Conservation (phyloP, 2,888 invertebrate genomes). For the Sicus ferrugineus region DNA sequence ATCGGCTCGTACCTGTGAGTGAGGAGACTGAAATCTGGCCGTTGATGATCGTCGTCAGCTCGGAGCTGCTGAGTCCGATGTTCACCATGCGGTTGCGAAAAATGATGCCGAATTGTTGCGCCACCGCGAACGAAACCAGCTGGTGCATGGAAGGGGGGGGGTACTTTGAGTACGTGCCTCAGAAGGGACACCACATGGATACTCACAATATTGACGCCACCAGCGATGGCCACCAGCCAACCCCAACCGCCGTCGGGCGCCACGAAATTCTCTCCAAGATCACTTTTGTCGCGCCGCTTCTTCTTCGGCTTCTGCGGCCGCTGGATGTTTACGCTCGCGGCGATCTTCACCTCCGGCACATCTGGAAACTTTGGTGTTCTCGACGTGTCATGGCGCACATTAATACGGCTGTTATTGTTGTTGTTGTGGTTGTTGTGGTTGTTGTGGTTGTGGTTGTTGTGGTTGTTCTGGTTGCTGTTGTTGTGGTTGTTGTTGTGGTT, state of each 20-base stretch:
- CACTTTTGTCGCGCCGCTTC: constrained; percentile 60
- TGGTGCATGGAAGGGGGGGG: too few species aligned
- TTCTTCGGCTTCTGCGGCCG: constrained; percentile 44
- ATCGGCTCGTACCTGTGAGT: constrained; percentile 69
- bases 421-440: constrained; percentile 10
- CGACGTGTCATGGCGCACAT: constrained; percentile 18
- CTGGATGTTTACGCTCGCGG: constrained; percentile 26
- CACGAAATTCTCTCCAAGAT: constrained; percentile 68
- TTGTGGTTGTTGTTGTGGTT: neutral
- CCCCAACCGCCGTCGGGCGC: constrained; percentile 81
- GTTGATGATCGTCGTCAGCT: constrained; percentile 77
- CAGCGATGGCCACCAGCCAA: constrained; percentile 76
- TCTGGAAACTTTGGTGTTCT: constrained; percentile 41
- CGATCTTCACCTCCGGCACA: constrained; percentile 37
- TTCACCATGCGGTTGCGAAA: constrained; percentile 71
- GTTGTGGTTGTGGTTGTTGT: constrained; percentile 15
- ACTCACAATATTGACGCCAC: constrained; percentile 78
- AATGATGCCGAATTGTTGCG: constrained; percentile 77
- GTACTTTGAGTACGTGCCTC: neutral
- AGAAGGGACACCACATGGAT: neutral
- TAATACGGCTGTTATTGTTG: constrained; percentile 8
- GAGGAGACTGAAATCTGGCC: constrained; percentile 75
- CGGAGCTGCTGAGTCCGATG: constrained; percentile 71
- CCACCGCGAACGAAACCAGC: constrained; percentile 73
- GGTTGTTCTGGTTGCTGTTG: constrained; percentile 19